Conservation (phyloP, 2,888 invertebrate species). For the Herminia tarsipennalis region DNA sequence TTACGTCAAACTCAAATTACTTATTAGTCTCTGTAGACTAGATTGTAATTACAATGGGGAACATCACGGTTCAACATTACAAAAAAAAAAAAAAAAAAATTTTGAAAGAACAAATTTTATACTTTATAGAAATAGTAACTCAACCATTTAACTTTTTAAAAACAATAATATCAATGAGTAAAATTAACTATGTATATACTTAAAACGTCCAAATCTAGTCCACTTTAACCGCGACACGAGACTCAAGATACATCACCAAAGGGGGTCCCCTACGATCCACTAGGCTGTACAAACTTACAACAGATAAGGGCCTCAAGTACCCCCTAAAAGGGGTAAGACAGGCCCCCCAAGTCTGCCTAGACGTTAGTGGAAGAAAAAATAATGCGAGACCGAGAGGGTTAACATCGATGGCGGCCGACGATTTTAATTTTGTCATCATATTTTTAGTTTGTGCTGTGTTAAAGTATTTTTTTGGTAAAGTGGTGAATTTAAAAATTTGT, state of each 20-base stretch:
- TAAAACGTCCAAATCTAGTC: constrained; percentile 27
- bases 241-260: constrained; percentile 82
- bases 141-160: no score
- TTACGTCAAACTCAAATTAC: no score
- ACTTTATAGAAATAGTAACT: no score
- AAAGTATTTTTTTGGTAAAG: neutral
- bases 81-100: no score
- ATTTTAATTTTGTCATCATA: constrained; percentile 42
- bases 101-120: no score
- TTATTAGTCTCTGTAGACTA: no score
- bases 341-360: constrained; percentile 74
- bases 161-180: no score
- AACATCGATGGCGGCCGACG: constrained; percentile 41
- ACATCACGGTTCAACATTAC: no score
- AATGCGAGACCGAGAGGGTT: constrained; percentile 65
- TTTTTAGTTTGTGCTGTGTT: constrained; percentile 27
- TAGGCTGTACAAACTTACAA: constrained; percentile 84
- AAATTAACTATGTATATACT: neutral
- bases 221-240: constrained; percentile 62
- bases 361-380: constrained; percentile 82
- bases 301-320: constrained; percentile 83
- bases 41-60: no score
- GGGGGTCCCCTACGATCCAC: constrained; percentile 81
- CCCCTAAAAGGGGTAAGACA: constrained; percentile 85
- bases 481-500: neutral